Conservation (phyloP, 2,797 vertebrate species). For the Enteromius afrohamiltoni region DNA sequence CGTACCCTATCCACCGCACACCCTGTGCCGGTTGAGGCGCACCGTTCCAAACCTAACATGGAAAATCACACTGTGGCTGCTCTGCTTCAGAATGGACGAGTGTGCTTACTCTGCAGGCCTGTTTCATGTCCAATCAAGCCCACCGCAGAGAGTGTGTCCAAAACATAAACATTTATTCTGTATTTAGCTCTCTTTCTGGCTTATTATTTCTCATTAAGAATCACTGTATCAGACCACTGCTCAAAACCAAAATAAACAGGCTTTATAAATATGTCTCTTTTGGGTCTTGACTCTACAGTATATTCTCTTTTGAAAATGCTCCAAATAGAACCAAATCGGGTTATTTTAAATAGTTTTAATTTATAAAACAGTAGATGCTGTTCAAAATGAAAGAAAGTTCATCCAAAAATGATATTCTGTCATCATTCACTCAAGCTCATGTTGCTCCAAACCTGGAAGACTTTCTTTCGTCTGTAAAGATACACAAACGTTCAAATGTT, state of each 20-base stretch:
- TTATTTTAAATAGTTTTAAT: conserved; percentile 7
- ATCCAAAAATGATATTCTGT: neutral
- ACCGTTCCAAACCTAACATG: conserved; percentile 49
- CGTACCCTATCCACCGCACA: conserved; percentile 19
- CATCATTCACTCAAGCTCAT: neutral
- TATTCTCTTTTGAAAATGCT: neutral
- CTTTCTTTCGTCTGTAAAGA: neutral
- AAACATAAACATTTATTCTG: conserved; percentile 48
- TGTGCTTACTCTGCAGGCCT: conserved; percentile 70
- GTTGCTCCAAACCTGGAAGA: neutral
- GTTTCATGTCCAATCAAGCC: conserved; percentile 74
- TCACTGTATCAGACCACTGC: conserved; percentile 22
- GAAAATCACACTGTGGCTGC: conserved; percentile 55
- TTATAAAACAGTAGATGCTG: neutral
- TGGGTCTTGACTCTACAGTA: conserved; percentile 8
- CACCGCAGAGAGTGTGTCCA: conserved; percentile 64
- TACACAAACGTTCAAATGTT: neutral
- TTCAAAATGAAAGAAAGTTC: neutral
- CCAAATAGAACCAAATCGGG: neutral
- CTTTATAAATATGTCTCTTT: conserved; percentile 28
- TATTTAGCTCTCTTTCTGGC: conserved; percentile 28
- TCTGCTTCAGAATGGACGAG: conserved; percentile 69
- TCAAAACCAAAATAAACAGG: conserved; percentile 35
- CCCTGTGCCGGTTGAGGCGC: conserved; percentile 2
- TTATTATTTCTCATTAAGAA: conserved; percentile 52